Conservation (phyloP, 2,113 vertebrate species). For the Gallinago media region DNA sequence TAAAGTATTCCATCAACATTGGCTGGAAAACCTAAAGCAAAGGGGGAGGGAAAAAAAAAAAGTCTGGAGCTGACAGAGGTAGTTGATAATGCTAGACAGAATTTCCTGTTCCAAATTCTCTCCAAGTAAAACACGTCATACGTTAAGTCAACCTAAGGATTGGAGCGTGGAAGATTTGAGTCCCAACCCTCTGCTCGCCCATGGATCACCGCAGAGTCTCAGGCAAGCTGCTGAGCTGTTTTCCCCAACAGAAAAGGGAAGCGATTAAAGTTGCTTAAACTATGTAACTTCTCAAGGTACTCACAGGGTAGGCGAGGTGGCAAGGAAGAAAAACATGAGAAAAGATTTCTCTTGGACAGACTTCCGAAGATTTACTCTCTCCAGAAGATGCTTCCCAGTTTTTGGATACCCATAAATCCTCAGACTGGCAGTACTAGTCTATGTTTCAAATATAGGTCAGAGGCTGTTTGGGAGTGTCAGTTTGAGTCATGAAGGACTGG, state of each 20-base stretch:
- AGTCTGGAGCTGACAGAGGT: neutral
- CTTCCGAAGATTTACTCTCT: neutral
- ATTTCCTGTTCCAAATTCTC: neutral
- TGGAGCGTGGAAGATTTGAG: neutral
- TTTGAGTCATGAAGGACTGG: conserved; percentile 30
- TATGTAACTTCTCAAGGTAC: neutral
- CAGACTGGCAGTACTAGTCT: conserved; percentile 64
- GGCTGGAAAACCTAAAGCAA: conserved; percentile 94
- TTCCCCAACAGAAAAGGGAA: neutral
- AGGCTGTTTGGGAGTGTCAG: conserved; percentile 51
- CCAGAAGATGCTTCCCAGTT: conserved; percentile 23
- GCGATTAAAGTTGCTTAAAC: neutral
- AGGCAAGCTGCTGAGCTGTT: neutral
- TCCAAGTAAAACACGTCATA: neutral
- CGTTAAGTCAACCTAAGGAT: neutral
- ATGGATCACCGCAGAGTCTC: neutral
- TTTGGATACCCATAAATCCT: conserved; percentile 56
- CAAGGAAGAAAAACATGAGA: neutral
- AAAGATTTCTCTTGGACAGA: neutral
- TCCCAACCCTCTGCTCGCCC: neutral
- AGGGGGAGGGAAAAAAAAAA: neutral
- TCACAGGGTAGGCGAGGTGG: neutral
- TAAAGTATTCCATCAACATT: conserved; percentile 99
- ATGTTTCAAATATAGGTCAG: conserved; percentile 53
- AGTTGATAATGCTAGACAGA: neutral